Percentiles rank a stretch among this genome's conserved stretches.
These are phyloP conservation scores for Drosophila prolongata DNA, from an alignment of 2,888 invertebrate genomes.

Conservation along the genomic window DNA sequence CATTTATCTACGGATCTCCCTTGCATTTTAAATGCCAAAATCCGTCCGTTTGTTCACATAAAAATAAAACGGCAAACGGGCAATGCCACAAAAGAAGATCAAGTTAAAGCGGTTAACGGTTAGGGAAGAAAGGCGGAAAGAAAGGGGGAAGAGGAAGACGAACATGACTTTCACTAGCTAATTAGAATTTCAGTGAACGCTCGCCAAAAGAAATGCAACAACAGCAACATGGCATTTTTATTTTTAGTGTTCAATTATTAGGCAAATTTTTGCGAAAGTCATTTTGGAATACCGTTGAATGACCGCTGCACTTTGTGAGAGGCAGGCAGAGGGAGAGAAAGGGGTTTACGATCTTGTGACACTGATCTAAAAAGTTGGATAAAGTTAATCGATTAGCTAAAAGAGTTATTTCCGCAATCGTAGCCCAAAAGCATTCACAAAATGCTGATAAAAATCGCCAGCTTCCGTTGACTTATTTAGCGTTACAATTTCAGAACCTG, in stretches of 20 bases:
- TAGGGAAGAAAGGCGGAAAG: constrained; percentile 20
- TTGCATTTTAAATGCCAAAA: constrained; percentile 37
- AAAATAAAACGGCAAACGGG: constrained; percentile 31
- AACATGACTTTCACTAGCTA: constrained; percentile 68
- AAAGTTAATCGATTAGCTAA: neutral
- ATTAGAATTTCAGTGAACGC: constrained; percentile 71
- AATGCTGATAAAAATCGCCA: no score
- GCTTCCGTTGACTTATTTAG: no score
- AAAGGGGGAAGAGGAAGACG: constrained; percentile 4
- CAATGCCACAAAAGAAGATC: constrained; percentile 46
- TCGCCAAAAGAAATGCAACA: constrained; percentile 38
- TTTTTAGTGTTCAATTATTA: constrained; percentile 66
- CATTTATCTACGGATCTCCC: constrained; percentile 23
- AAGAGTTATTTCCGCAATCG: neutral
- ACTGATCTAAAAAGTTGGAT: constrained; percentile 1
- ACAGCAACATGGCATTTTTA: constrained; percentile 23
- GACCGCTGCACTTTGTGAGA: constrained; percentile 3
- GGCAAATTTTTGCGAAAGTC: constrained; percentile 76
- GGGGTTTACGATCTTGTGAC: neutral
- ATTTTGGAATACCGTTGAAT: constrained; percentile 53
- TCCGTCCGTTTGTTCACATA: constrained; percentile 21
- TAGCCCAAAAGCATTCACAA: no score
- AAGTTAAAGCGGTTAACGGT: constrained; percentile 18
- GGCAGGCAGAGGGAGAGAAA: neutral
- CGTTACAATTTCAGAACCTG: no score